Percentiles rank a stretch among this genome's conserved stretches.
Conservation (phyloP, 2,797 vertebrate species). For the Bucorvus abyssinicus region DNA sequence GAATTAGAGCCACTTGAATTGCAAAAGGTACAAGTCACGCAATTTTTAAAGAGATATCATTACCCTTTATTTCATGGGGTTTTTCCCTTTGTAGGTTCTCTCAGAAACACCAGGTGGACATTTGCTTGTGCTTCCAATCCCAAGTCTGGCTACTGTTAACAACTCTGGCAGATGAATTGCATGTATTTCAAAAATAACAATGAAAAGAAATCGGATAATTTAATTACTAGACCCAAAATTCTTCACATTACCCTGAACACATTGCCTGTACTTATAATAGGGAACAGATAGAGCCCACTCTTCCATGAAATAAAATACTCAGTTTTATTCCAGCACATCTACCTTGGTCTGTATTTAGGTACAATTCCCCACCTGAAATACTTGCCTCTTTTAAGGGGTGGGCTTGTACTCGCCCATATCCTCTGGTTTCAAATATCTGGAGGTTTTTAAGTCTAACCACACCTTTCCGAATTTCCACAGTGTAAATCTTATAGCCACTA, state of each 20-base stretch:
- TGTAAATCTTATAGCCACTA: neutral
- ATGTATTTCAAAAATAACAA: neutral
- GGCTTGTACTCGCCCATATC: neutral
- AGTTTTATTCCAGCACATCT: neutral
- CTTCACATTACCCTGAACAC: neutral
- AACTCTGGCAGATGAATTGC: neutral
- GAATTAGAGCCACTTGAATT: neutral
- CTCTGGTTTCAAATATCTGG: neutral
- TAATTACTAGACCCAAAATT: neutral
- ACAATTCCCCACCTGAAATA: neutral
- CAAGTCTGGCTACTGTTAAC: neutral
- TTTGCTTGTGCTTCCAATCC: neutral
- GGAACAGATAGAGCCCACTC: neutral
- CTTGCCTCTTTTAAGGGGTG: neutral
- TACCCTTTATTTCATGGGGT: neutral
- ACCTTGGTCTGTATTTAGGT: neutral
- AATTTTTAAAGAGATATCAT: neutral
- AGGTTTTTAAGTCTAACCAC: neutral
- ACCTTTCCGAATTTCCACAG: neutral
- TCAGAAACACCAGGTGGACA: neutral
- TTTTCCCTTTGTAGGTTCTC: neutral
- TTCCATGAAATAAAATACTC: neutral
- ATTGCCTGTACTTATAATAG: neutral
- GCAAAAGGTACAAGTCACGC: neutral
- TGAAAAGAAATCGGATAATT: neutral